Evolutionary conservation across 2,888 invertebrate species (phyloP).

Genomic region (Megamerina dolium): DNA sequence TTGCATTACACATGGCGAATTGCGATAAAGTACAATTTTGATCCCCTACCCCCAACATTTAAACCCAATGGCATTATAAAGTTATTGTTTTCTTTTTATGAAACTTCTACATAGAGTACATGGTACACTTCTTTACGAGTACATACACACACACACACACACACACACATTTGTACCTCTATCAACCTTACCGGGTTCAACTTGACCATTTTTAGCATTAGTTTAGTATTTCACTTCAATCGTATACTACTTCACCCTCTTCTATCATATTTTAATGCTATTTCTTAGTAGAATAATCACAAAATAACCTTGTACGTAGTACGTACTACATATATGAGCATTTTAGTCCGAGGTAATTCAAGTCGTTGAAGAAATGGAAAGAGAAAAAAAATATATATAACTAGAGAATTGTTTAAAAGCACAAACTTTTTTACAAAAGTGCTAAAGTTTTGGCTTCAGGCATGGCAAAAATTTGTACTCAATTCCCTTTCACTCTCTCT

Average conservation of each 20-base stretch:
- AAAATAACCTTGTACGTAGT: neutral
- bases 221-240: too few species aligned
- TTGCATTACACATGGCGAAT: neutral
- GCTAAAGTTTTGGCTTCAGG: constrained; percentile 8
- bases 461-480: neutral
- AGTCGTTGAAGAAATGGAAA: neutral
- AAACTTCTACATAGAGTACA: too few species aligned
- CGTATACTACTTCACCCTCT: neutral
- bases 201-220: too few species aligned
- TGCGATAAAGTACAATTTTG: neutral
- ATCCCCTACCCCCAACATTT: neutral
- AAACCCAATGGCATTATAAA: neutral
- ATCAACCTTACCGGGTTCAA: too few species aligned
- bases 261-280: neutral
- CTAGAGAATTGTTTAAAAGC: constrained; percentile 6
- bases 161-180: too few species aligned
- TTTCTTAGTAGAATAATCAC: neutral
- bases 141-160: too few species aligned
- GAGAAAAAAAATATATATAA: neutral
- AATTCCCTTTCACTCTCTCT: too few species aligned
- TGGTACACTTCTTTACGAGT: too few species aligned
- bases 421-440: constrained; percentile 1
- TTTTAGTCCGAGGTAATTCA: too few species aligned
- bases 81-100: neutral
- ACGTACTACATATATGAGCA: neutral